Percentiles rank a stretch among this genome's conserved stretches.
Evolutionary conservation across 1,140 invertebrate species (phyloP).

Genomic region (Brachionus rubens): DNA sequence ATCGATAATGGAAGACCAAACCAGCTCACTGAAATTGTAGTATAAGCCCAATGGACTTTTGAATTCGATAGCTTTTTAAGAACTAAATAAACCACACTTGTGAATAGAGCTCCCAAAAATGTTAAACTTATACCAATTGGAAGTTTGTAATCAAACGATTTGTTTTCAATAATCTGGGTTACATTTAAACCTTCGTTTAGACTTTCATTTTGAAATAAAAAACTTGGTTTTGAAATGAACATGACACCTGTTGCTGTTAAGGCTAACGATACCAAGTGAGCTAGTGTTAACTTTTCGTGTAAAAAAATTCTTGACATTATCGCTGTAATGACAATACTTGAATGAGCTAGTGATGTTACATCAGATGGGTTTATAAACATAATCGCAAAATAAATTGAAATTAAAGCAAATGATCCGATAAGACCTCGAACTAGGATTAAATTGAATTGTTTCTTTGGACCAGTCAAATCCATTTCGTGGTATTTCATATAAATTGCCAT

Average conservation of each 20-base stretch:
- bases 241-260: constrained; percentile 14
- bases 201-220: constrained; percentile 4
- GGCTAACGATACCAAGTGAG: constrained; percentile 12
- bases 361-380: constrained; percentile 35
- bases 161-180: neutral
- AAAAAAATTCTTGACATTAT: constrained; percentile 42
- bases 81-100: neutral
- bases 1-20: constrained; percentile 31
- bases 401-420: constrained; percentile 22
- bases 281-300: constrained; percentile 32
- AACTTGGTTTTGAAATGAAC: constrained; percentile 37
- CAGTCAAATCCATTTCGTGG: neutral
- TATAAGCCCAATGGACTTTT: constrained; percentile 35
- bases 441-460: neutral
- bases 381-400: constrained; percentile 39
- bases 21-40: constrained; percentile 24
- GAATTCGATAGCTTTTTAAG: constrained; percentile 29
- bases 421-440: constrained; percentile 5
- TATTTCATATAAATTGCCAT: constrained; percentile 31
- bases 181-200: neutral
- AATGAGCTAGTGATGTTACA: constrained; percentile 15
- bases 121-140: constrained; percentile 1
- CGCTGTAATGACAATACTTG: constrained; percentile 36
- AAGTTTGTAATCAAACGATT: neutral
- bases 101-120: constrained; percentile 20